Base-by-base conservation (phyloP, 1,140 invertebrate species). In the Conus ventricosus region DNA sequence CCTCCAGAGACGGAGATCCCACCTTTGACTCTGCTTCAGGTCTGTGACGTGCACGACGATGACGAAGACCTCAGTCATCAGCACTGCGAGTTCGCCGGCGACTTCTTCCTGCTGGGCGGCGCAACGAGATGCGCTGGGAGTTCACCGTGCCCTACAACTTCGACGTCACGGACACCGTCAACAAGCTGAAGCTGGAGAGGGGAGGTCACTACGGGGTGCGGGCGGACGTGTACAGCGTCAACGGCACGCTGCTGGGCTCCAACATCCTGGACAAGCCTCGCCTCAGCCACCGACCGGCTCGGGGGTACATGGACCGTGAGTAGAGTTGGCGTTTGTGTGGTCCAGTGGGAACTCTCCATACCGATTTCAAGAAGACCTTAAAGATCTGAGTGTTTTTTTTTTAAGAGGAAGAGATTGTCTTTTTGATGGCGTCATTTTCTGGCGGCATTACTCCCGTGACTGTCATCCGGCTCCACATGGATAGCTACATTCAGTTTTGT, bases 21-120 rank as follows among this genome's bases (percentile, higher is more conserved):
- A 8, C 57, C 57, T 15, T 60, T 60, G 8, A 11, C 57, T 15
- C 20, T 15, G 53, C 15, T 0, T 6, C 84, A 89, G 88, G 88
- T 89, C 23, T 89, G 88, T 51, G 60, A 85, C 63, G 7, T 51
- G 15, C 60, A 85, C 53, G 85, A 67, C 5, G 85, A 75, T 53
- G 54, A 53, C 82, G 27, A 10, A 13, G 39, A 51, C 53, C 85
- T 71, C 13, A 27, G 25, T 54, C 54, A 86, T n/a, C 76, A 88
- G 54, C 55, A 89, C 75, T 90, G 90, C 78, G 75, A 88, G 55
- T 78, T 87, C 15, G 88, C 90, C 20, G 90, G 90, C 4, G 85
- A 89, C 27, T 89, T 90, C 87, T 90, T 90, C 75, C 39, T 89
- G 25, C 87, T 90, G 23, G 90, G 90, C 17, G 90, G 90, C 20